These are phyloP conservation scores for Discoglossus pictus DNA, from an alignment of 2,797 vertebrate genomes.

Conservation along the genomic window DNA sequence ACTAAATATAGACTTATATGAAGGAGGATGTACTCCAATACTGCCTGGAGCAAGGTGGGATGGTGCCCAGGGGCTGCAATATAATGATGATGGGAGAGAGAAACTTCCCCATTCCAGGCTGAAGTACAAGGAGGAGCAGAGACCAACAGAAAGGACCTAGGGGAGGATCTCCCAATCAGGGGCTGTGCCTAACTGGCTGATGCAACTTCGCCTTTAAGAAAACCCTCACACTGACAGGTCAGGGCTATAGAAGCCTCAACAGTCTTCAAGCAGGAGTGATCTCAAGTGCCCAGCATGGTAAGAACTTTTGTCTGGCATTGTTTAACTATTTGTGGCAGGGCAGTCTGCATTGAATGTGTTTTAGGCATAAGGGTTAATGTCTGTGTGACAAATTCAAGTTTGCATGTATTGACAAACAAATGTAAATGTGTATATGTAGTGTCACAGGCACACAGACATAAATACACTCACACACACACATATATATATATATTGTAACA, in stretches of 20 bases:
- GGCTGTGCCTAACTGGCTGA: neutral
- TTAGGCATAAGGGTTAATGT: too few species aligned
- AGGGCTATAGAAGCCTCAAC: neutral
- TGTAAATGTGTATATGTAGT: neutral
- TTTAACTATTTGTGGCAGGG: too few species aligned
- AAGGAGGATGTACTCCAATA: too few species aligned
- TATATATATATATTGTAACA: neutral
- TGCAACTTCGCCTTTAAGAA: conserved; percentile 17
- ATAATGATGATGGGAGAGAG: too few species aligned
- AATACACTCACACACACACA: neutral
- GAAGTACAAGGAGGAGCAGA: too few species aligned
- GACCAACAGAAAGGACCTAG: neutral
- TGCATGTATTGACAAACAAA: too few species aligned
- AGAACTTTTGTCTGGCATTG: neutral
- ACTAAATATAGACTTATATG: too few species aligned
- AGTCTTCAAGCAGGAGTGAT: neutral
- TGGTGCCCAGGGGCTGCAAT: too few species aligned
- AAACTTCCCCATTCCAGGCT: too few species aligned
- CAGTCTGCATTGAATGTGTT: too few species aligned
- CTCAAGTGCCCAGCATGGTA: neutral
- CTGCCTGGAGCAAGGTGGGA: too few species aligned
- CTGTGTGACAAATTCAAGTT: too few species aligned
- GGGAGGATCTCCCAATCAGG: neutral
- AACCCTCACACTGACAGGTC: conserved; percentile 7
- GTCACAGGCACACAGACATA: neutral